phyloP scores from a whole-genome alignment of 1,140 invertebrate species.

The Drosophila malerkotliana region DNA sequence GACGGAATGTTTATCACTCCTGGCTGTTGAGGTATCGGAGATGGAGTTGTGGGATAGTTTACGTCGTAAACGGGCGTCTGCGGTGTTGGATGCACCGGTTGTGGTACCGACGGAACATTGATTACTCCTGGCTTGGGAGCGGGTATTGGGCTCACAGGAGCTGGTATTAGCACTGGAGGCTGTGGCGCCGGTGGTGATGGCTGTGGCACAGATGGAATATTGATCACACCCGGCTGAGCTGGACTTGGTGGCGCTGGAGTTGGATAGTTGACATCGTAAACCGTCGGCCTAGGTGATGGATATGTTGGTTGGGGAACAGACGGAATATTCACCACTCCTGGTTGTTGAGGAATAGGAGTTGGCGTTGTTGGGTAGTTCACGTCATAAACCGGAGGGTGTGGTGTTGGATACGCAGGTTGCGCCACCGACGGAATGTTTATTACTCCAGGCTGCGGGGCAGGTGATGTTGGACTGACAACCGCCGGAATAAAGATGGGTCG shows the following conservation, averaged over 20 bases:
- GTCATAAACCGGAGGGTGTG: conserved; percentile 36
- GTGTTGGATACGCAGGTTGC: conserved; percentile 24
- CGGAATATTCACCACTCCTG: conserved; percentile 86
- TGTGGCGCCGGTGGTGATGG: conserved; percentile 26
- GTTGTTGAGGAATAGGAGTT: conserved; percentile 23
- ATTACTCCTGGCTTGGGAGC: conserved; percentile 87
- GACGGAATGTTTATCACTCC: conserved; percentile 53
- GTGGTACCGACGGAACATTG: conserved; percentile 65
- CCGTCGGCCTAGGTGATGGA: conserved; percentile 59
- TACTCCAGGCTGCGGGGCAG: conserved; percentile 33
- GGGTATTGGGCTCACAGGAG: conserved; percentile 8
- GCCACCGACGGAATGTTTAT: conserved; percentile 49
- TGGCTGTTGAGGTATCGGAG: conserved; percentile 13
- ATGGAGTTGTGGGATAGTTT: conserved; percentile 84
- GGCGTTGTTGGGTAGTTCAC: conserved; percentile 28
- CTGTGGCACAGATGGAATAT: conserved; percentile 43
- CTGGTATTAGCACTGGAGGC: conserved; percentile 7
- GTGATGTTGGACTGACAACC: conserved; percentile 3
- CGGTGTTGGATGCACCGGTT: conserved; percentile 25
- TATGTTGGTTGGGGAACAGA: conserved; percentile 23
- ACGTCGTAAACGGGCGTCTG: conserved; percentile 18
- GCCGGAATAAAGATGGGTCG: conserved; percentile 24
- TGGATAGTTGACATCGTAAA: conserved; percentile 85
- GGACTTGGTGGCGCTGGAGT: background rate
- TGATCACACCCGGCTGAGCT: conserved; percentile 39